phyloP scores from a whole-genome alignment of 2,888 invertebrate species.

The Napeogenes inachia region DNA sequence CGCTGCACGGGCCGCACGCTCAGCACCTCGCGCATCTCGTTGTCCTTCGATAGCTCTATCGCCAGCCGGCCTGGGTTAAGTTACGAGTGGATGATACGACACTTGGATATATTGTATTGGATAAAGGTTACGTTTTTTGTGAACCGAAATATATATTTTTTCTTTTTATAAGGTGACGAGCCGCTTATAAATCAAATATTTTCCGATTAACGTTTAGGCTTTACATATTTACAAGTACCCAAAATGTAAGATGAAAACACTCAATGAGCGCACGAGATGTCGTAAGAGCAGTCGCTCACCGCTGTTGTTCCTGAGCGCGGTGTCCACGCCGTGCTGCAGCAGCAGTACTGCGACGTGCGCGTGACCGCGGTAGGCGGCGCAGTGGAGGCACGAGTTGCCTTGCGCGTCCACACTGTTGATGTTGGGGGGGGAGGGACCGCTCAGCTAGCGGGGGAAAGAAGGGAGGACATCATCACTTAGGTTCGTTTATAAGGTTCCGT shows the following conservation, averaged over 20 bases:
- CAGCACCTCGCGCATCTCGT: constrained; percentile 80
- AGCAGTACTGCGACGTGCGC: constrained; percentile 79
- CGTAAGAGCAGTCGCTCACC: constrained; percentile 51
- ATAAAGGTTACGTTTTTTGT: too few species aligned
- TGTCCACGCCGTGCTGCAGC: constrained; percentile 81
- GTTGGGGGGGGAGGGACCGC: constrained; percentile 74
- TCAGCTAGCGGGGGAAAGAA: constrained; percentile 58
- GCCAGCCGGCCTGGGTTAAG: constrained; percentile 76
- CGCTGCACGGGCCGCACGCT: constrained; percentile 79
- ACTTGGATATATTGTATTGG: too few species aligned
- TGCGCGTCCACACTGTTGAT: constrained; percentile 80
- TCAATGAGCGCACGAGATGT: too few species aligned
- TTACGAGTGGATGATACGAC: too few species aligned
- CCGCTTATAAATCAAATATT: too few species aligned
- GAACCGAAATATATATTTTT: too few species aligned
- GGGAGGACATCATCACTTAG: neutral
- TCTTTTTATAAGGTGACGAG: too few species aligned
- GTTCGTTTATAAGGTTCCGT: neutral
- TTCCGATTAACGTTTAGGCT: too few species aligned
- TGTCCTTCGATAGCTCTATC: constrained; percentile 77
- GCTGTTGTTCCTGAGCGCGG: constrained; percentile 77
- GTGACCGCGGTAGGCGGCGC: constrained; percentile 81
- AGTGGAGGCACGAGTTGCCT: constrained; percentile 82
- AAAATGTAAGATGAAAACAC: too few species aligned
- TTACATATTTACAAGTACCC: too few species aligned